A percentile compares a stretch with the other conserved stretches of the same genome.
phyloP scores from a whole-genome alignment of 2,113 vertebrate genomes.

The Notothenia coriiceps region DNA sequence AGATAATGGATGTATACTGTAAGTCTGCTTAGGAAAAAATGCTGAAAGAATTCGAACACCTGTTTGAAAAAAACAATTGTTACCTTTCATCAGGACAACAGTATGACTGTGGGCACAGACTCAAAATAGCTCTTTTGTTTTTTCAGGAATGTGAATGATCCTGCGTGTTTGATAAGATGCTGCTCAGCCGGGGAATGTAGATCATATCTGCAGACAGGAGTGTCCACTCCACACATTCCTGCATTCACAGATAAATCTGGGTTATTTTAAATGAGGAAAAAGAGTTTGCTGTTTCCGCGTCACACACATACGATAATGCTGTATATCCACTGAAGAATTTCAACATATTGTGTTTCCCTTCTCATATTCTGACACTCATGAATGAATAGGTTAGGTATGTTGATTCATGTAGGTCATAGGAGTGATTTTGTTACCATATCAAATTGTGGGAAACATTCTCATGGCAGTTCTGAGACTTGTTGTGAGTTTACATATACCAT shows the following conservation, averaged over 20 bases:
- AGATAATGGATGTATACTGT: neutral
- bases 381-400: neutral
- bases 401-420: neutral
- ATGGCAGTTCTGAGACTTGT: neutral
- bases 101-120: neutral
- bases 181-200: slow-evolving; percentile 61
- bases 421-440: slow-evolving; percentile 7
- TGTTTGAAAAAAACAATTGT: neutral
- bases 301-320: slow-evolving; percentile 21
- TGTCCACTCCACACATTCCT: slow-evolving; percentile 61
- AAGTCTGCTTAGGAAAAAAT: neutral
- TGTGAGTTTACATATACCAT: too few species aligned
- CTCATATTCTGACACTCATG: neutral
- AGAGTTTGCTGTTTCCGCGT: neutral
- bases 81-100: neutral
- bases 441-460: neutral
- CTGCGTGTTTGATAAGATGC: slow-evolving; percentile 16
- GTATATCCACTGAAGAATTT: neutral
- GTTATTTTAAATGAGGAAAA: slow-evolving; percentile 37
- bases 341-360: neutral
- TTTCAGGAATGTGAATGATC: slow-evolving; percentile 12
- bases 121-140: slow-evolving; percentile 11
- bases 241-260: slow-evolving; percentile 32
- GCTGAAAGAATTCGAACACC: neutral
- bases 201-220: slow-evolving; percentile 64